Conservation (phyloP, 1,140 invertebrate species). For the Apis mellifera region DNA sequence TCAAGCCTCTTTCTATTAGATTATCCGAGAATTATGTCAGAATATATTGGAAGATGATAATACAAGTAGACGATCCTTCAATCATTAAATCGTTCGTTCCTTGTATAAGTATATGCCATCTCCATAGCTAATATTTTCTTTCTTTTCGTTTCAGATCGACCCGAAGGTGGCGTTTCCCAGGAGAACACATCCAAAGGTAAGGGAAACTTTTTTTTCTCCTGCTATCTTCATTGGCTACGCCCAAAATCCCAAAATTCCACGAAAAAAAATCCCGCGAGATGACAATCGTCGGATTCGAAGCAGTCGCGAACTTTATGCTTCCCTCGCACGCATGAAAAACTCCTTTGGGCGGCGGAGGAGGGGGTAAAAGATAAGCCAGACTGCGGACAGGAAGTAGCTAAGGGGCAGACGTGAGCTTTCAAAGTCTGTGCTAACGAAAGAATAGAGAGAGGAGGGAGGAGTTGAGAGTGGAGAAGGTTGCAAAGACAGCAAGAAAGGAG, state of each 20-base stretch:
- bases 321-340: conserved; percentile 9
- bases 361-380: conserved; percentile 16
- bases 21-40: background rate
- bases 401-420: conserved; percentile 37
- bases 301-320: background rate
- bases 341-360: background rate
- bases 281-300: conserved; percentile 2
- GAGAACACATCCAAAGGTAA: conserved; percentile 99
- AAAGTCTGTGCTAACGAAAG: conserved; percentile 45
- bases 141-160: conserved; percentile 94
- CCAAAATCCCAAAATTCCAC: no score
- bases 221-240: no score
- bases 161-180: conserved; percentile 99
- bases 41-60: no score
- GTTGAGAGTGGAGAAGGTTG: no score
- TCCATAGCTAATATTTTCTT: background rate
- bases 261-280: background rate
- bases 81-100: no score
- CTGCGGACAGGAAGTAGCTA: conserved; percentile 31
- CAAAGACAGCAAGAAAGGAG: background rate
- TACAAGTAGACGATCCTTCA: background rate
- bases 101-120: no score
- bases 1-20: background rate
- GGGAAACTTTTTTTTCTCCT: conserved; percentile 63
- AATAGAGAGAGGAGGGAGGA: background rate